Percentiles rank a stretch among this genome's conserved stretches.
Conservation (phyloP, 2,797 vertebrate genomes). For the Furcifer pardalis region DNA sequence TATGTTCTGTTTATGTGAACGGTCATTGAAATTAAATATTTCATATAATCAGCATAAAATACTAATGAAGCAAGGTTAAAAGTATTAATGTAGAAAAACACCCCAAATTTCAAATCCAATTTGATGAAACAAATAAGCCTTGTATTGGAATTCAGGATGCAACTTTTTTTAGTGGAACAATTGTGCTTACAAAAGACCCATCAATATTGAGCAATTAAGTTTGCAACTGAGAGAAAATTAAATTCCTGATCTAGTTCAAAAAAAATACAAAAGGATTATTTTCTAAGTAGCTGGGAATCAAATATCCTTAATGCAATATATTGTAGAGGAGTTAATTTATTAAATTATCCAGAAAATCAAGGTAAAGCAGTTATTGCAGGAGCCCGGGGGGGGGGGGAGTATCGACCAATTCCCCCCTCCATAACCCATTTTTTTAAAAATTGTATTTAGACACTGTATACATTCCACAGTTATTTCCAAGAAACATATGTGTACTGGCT, state of each 20-base stretch:
- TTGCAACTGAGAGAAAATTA: conserved; percentile 22
- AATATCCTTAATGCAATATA: conserved; percentile 24
- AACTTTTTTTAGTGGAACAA: conserved; percentile 24
- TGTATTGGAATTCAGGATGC: background rate
- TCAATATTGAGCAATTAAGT: conserved; percentile 17
- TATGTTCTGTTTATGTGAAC: background rate
- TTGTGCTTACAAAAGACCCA: conserved; percentile 14
- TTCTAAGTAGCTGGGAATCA: conserved; percentile 12
- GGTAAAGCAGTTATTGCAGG: background rate
- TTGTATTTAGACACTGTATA: background rate
- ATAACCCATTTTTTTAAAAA: background rate
- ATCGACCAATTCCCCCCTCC: background rate
- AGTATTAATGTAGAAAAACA: background rate
- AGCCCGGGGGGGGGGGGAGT: background rate
- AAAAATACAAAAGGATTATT: conserved; percentile 8
- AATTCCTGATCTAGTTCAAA: conserved; percentile 23
- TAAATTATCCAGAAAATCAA: conserved; percentile 32
- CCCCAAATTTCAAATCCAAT: background rate
- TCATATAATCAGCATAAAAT: background rate
- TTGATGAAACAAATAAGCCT: conserved; percentile 4
- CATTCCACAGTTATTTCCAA: background rate
- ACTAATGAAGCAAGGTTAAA: background rate
- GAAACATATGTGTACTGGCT: background rate
- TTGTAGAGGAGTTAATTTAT: conserved; percentile 17
- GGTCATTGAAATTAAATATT: background rate